Conservation (phyloP, 1,140 invertebrate species). For the Goniozus legneri region DNA sequence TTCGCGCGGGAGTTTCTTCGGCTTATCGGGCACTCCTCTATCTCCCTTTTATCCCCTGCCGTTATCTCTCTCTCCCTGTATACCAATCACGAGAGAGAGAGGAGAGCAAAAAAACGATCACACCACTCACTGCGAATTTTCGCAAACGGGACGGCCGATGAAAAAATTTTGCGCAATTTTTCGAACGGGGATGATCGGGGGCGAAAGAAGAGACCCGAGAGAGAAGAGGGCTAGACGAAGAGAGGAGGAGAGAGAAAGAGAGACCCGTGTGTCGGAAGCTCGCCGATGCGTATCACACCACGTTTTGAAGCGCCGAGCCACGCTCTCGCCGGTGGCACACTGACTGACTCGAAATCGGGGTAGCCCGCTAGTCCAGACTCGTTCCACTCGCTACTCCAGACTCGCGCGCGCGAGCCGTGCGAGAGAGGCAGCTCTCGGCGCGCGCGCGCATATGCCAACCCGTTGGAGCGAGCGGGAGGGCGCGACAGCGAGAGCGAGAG, state of each 20-base stretch:
- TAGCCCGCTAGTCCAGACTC: conserved; percentile 49
- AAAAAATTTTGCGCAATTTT: no score
- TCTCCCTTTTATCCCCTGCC: no score
- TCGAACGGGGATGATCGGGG: no score
- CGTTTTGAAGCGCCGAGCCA: conserved; percentile 26
- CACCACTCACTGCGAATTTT: no score
- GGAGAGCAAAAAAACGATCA: conserved; percentile 4
- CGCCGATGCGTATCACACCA: conserved; percentile 26
- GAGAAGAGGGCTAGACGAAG: neutral
- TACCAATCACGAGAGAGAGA: conserved; percentile 7
- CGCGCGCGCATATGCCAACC: conserved; percentile 9
- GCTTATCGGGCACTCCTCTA: no score
- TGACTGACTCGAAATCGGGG: conserved; percentile 52
- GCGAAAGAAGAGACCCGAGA: neutral
- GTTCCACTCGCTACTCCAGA: conserved; percentile 36
- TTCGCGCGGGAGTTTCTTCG: no score
- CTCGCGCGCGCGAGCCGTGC: conserved; percentile 28
- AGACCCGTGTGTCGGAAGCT: conserved; percentile 5
- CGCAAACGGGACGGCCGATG: neutral
- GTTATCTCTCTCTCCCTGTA: no score
- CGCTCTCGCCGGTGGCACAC: conserved; percentile 52
- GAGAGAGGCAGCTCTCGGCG: conserved; percentile 8
- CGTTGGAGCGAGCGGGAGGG: neutral
- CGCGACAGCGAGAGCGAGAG: conserved; percentile 9
- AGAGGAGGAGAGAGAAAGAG: conserved; percentile 7